Base-by-base conservation (phyloP, 2,113 vertebrate genomes). In the Rhea pennata region DNA sequence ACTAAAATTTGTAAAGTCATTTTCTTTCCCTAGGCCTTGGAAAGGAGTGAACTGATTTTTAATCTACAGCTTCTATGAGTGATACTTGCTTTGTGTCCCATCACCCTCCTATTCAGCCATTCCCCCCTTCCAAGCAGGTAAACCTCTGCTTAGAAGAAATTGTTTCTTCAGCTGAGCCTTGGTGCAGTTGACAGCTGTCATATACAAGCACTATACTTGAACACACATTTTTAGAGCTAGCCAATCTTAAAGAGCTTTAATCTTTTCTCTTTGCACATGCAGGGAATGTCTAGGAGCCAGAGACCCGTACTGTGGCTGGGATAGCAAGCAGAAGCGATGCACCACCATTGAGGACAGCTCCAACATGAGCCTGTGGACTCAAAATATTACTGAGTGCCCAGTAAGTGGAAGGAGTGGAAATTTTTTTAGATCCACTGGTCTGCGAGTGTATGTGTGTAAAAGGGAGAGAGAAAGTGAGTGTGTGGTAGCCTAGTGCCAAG, bases 271-370 rank as follows among this genome's bases (percentile, higher is more conserved):
- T 96, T 94, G 33, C 51, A 29, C 90, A 54, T 93, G 79, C 97
- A 99, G 99, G 93, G 97, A 98, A n/a, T 99, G 99, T 88, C 97
- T 99, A 84, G 99, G 98, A 88, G 99, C 99, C 13, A 98, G 99
- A 96, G 99, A 99, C 96, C 99, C 99, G 0, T 99, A 99, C 91
- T 99, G 99, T 1, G 99, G 99, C 96, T 99, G 99, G 99, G 99
- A 99, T 88, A 97, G 97, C 89, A 98, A 99, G 89, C 99, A 99
- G 98, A 98, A 98, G 23, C 97, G 96, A n/a, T 99, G 99, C 96
- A 99, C 99, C 94, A 99, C 99, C 3, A 98, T 99, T 54, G 99
- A 99, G 95, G 99, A 99, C 97, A 99, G 99, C 94, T 98, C 99
- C 96, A 99, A 99, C 97, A 99, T 99, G 99, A 99, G 99, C 97